Evolutionary conservation across 2,797 vertebrate species (phyloP), one percentile per base, ranked within the genome.

Genomic region (Fistularia tabacaria): DNA sequence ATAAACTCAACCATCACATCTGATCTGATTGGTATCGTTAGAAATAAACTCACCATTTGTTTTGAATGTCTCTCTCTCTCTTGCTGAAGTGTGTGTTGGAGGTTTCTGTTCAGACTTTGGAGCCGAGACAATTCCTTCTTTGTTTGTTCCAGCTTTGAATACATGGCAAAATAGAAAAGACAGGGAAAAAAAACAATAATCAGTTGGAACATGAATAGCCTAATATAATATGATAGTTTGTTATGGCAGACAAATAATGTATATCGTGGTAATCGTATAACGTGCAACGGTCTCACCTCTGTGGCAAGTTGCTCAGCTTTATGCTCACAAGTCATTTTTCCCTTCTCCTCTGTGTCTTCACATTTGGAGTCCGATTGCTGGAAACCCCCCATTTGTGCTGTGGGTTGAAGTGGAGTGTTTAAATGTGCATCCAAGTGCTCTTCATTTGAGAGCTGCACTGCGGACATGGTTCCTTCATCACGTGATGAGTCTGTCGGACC

Each of bases 71-170:
- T 54, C 14, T 71, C 68, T 60, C 50, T 75, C 45, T 82, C 66
- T 51, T 54, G 66, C 36, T 71, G 68, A 0, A 87, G 71, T 81
- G 94, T 91, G 45, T 91, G 90, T 82, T 94, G 92, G 42, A 96
- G 79, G 60, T 87, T 87, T 36, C 78, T 87, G 80, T 95, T 96
- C 69, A 94, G 74, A 62, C 93, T 91, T 67, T 93, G 81, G 40
- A 95, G 89, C 64, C 90, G 91, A 1, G 91, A 88, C 49, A 94
- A 69, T 66, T 94, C 93, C 69, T 83, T 93, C 80, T 94, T 92
- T 47, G 91, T 93, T 88, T 93, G 90, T 60, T 95, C 92, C 83
- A 96, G 83, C 94, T 96, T 86, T 43, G 25, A 38, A 65, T 8
- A 0, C n/a, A n/a, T n/a, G n/a, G n/a, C n/a, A n/a, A n/a, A n/a